Conservation (phyloP, 2,888 invertebrate species). For the Agriopis aurantiaria region DNA sequence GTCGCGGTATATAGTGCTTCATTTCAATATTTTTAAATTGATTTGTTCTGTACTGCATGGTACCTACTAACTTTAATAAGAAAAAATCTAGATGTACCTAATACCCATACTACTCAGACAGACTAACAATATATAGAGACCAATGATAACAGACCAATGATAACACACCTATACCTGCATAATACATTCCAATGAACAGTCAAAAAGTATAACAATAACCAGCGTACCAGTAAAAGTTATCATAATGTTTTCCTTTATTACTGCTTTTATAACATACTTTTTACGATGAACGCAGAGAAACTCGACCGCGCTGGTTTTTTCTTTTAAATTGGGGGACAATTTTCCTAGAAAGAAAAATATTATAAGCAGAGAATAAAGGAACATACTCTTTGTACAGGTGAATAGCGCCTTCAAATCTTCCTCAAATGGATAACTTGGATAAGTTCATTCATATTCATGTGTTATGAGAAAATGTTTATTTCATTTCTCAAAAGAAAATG, state of each 20-base stretch:
- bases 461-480: constrained; percentile 14
- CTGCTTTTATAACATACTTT: constrained; percentile 55
- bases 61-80: no score
- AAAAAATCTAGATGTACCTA: neutral
- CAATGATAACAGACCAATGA: constrained; percentile 1
- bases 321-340: constrained; percentile 47
- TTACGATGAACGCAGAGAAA: constrained; percentile 48
- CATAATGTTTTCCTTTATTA: constrained; percentile 62
- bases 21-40: no score
- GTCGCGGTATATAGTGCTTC: no score
- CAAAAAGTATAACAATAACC: constrained; percentile 51
- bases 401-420: constrained; percentile 21
- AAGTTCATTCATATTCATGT: constrained; percentile 18
- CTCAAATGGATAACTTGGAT: constrained; percentile 19
- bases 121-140: no score
- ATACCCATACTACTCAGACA: neutral
- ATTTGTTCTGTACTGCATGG: no score
- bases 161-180: neutral
- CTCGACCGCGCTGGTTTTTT: constrained; percentile 48
- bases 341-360: constrained; percentile 35
- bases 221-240: constrained; percentile 56
- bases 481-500: constrained; percentile 9
- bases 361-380: constrained; percentile 14
- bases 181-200: constrained; percentile 14
- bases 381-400: constrained; percentile 22